Evolutionary conservation across 2,797 vertebrate genomes (phyloP), one percentile per base, ranked within the genome.

Genomic region (Acanthurus tractus): DNA sequence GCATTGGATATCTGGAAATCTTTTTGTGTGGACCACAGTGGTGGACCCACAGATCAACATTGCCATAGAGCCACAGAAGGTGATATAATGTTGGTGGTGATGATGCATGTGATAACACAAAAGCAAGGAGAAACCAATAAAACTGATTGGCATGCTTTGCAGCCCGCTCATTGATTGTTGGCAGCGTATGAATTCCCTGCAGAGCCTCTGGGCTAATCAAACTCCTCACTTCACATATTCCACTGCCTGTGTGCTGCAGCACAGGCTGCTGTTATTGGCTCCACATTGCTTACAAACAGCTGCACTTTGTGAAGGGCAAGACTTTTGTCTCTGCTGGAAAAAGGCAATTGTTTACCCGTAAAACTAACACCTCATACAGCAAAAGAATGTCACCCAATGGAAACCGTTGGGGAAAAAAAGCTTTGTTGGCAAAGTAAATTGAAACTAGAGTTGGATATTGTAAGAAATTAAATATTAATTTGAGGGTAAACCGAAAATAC

Each of bases 91-190:
- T 78, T 54, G 67, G 64, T 49, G 78, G 72, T 17, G 73, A 78
- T 79, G 87, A 87, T 87, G 83, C 83, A 81, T 71, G 80, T 61
- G 81, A 84, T 70, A 77, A 85, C 82, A 85, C 84, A 88, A 86
- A 89, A 84, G 81, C 74, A 77, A 82, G 81, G 84, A 88, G 88
- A 90, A 90, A 82, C 83, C 84, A 76, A 87, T 89, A 84, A 82
- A 90, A 82, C 49, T 88, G 91, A 93, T 86, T 86, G 92, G 79
- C 91, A 87, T 88, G 87, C 87, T 92, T 88, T 79, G 81, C 82
- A 79, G 89, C 71, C 73, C 17, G 29, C 46, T 80, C 83, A 91
- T 92, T 88, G 92, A 91, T 92, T 9, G 84, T 50, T 90, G 88
- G 90, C 91, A 86, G 85, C 78, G 58, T 75, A 85, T 80, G 83